Base-by-base conservation (phyloP, 2,797 vertebrate species). In the Margarornis squamiger region DNA sequence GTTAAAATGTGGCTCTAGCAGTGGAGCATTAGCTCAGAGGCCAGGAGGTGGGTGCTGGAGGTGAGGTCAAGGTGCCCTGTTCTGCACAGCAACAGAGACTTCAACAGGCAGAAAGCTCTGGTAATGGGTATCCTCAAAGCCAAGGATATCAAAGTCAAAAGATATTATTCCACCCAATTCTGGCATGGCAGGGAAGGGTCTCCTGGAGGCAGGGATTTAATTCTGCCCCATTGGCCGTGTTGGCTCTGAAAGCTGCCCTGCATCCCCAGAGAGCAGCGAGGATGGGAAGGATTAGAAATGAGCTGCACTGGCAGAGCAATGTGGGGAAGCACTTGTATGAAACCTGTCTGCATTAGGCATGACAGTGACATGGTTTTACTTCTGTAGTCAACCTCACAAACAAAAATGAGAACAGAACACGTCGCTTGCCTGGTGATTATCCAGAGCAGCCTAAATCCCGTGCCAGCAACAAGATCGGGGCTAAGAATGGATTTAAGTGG, bases 161-260 rank as follows among this genome's bases (percentile, higher is more conserved):
- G 17, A 45, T 12, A 7, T 66, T 88, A 62, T 88, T 84, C 51
- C 67, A 23, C 39, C 15, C 9, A 3, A 6, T 72, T 54, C 63
- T 81, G 82, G 51, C 59, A 3, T 30, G 22, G 83, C 59, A 30
- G 68, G 72, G 62, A 67, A 85, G 39, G 48, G 67, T 22, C 9
- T 93, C 30, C 83, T 59, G 71, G 51, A 92, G 73, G 45, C 68
- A 88, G 61, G 82, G 85, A 85, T 85, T 93, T 85, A 71, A 87
- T 92, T 66, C 46, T 3, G 0, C 46, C 70, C 82, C 0, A 2
- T 36, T 55, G 8, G 61, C 63, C 0, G 0, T 43, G 61, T 13
- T 12, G 0, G 82, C 79, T 83, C 82, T 27, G 70, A 71, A 54
- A 82, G 71, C 80, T 78, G 92, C 76, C 57, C 91, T 3, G 19